Percentiles rank a stretch among this genome's conserved stretches.
Conservation (phyloP, 2,888 invertebrate genomes). For the Chaetoderma sp. region DNA sequence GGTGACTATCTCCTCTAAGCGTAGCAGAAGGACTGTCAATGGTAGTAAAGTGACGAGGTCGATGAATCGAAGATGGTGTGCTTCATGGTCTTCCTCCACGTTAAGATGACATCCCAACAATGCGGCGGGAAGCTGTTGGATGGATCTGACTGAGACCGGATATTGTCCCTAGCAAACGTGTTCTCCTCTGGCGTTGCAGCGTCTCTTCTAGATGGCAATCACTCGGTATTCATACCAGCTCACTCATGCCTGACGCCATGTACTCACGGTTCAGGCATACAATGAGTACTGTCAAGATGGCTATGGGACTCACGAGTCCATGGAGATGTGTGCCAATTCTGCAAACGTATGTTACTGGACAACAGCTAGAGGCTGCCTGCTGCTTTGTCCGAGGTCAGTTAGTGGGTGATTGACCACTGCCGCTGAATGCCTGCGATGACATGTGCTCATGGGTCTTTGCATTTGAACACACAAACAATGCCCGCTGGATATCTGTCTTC, state of each 20-base stretch:
- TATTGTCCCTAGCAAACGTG: background rate
- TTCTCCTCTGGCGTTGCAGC: background rate
- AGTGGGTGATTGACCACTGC: background rate
- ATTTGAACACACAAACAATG: too few relatives aligned
- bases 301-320: background rate
- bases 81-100: background rate
- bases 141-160: background rate
- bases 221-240: background rate
- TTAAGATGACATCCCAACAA: background rate
- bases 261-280: background rate
- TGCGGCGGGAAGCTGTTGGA: background rate
- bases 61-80: background rate
- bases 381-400: background rate
- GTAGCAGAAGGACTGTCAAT: background rate
- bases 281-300: background rate
- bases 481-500: too few relatives aligned
- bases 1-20: background rate
- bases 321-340: background rate
- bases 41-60: background rate
- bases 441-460: too few relatives aligned
- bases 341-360: background rate
- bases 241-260: background rate
- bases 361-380: background rate
- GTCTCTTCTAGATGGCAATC: background rate
- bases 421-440: too few relatives aligned